Conservation (phyloP, 2,797 vertebrate genomes). For the Cheirogaleus major region DNA sequence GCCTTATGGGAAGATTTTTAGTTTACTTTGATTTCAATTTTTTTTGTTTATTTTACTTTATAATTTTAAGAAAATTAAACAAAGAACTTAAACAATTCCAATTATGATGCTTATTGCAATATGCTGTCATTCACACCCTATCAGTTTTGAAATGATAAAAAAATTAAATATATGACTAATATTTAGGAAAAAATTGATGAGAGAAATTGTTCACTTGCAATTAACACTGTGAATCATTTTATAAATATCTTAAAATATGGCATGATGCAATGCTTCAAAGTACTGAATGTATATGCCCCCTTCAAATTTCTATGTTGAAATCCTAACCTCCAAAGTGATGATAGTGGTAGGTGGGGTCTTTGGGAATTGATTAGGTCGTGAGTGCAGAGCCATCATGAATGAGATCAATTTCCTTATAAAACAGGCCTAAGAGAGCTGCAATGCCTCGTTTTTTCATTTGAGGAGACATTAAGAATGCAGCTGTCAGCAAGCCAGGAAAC, state of each 20-base stretch:
- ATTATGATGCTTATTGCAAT: background rate
- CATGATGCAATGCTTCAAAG: background rate
- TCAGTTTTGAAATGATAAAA: background rate
- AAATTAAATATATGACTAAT: background rate
- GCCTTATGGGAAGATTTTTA: background rate
- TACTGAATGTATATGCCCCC: rapidly evolving
- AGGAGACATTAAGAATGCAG: too few relatives aligned
- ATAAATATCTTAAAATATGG: background rate
- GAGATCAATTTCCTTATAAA: background rate
- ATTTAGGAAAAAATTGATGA: background rate
- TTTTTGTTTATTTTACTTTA: background rate
- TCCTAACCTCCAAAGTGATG: background rate
- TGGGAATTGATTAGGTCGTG: background rate
- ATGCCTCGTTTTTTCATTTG: background rate
- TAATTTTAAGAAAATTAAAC: background rate
- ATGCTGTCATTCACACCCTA: background rate
- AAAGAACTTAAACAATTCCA: background rate
- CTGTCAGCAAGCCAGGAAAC: background rate
- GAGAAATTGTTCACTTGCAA: background rate
- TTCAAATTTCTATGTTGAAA: background rate
- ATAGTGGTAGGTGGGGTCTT: rapidly evolving
- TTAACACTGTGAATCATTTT: background rate
- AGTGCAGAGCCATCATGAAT: background rate
- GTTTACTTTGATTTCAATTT: background rate
- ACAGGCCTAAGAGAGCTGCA: background rate